Base-by-base conservation (phyloP, 1,140 invertebrate species). In the Zaprionus tsacasi region DNA sequence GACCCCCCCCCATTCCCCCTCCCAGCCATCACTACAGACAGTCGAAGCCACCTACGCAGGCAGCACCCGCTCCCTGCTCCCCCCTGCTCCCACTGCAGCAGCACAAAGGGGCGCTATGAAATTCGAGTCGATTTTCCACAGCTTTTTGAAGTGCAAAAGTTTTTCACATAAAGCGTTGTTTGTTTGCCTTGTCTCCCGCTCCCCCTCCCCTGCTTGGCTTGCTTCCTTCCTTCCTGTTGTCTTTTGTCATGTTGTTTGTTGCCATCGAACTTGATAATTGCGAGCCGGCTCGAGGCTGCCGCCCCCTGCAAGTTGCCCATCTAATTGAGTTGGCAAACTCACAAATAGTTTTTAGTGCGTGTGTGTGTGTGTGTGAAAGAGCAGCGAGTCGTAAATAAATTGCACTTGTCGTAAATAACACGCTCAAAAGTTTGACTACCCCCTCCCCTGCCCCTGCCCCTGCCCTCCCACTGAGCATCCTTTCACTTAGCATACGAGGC, bases 301-400 rank as follows among this genome's bases (percentile, higher is more conserved):
- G n/a, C n/a, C n/a, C n/a, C n/a, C n/a, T n/a, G n/a, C 27, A 48
- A 56, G 25, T 40, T 60, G 57, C 6, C 36, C 57, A 55, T 55
- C 77, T 83, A 87, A 88, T 88, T 88, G 83, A 87, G 80, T 83
- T 87, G 77, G 65, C 64, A 80, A 88, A 88, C 65, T 87, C 77
- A 59, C 54, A 67, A 82, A 75, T 81, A 80, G 68, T 81, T 81
- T 56, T 48, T 17, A 25, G n/a, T 21, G 35, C 57, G 30, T 21
- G 21, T 35, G 33, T 35, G 33, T 35, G 38, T 40, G 38, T 40
- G 17, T 25, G 17, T 25, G n/a, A 43, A 43, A 54, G 52, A n/a
- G 12, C 55, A 60, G 38, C 33, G 36, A 65, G 15, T 60, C 58
- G 38, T 40, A 81, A 81, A 81, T 67, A 78, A 67, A 82, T 82